Evolutionary conservation across 2,113 vertebrate species (phyloP).

Genomic region (Scopus umbretta): DNA sequence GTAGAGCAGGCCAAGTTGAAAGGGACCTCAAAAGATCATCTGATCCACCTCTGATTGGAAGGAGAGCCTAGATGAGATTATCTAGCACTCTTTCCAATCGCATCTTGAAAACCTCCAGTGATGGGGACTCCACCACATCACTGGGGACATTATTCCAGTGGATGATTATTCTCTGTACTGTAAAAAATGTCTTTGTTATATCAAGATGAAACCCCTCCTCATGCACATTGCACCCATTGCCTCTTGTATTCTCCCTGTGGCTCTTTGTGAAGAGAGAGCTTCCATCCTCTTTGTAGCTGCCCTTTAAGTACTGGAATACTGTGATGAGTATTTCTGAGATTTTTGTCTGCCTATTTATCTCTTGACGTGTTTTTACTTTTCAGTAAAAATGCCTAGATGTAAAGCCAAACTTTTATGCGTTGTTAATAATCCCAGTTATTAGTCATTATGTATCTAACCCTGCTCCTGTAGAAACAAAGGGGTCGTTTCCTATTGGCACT

Average conservation of each 20-base stretch:
- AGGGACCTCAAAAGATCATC: not conserved
- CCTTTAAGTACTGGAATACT: not conserved
- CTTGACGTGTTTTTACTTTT: not conserved
- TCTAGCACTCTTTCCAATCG: fast-evolving
- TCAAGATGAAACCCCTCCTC: not conserved
- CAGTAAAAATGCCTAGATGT: not conserved
- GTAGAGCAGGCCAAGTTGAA: not conserved
- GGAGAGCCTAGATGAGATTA: not conserved
- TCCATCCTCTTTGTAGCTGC: not conserved
- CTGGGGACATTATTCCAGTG: not conserved
- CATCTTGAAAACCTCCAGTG: not conserved
- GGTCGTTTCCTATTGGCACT: not conserved
- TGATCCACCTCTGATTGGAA: not conserved
- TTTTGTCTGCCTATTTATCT: not conserved
- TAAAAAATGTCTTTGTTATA: not conserved
- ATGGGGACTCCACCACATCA: not conserved
- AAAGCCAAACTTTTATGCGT: not conserved
- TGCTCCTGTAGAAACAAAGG: not conserved
- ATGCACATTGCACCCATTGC: not conserved
- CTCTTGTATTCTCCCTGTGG: not conserved
- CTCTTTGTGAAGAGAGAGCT: not conserved
- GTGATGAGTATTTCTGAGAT: not conserved
- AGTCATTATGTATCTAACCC: not conserved
- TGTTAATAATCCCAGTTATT: not conserved
- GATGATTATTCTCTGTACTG: too few species aligned